Conservation (phyloP, 2,797 vertebrate species). For the Melanitta fusca region DNA sequence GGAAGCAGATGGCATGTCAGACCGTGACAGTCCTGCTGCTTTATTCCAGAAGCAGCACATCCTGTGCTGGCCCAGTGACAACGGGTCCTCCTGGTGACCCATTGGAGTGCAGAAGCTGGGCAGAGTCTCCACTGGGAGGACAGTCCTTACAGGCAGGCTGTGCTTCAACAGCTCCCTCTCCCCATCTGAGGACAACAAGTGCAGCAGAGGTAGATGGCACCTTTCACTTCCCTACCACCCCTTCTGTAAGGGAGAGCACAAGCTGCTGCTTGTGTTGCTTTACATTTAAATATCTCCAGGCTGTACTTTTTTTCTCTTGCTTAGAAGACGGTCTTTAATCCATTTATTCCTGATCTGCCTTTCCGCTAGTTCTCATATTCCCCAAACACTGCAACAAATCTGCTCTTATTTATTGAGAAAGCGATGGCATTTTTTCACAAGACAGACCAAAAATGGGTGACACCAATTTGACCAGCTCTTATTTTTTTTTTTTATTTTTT, state of each 20-base stretch:
- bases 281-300: neutral
- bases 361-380: neutral
- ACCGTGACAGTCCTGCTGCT: neutral
- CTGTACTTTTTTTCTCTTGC: neutral
- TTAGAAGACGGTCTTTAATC: constrained; percentile 21
- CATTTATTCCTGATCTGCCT: constrained; percentile 16
- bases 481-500: neutral
- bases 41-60: neutral
- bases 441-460: neutral
- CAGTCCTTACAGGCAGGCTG: neutral
- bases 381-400: neutral
- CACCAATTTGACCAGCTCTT: neutral
- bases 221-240: neutral
- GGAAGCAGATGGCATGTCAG: neutral
- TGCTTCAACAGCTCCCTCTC: neutral
- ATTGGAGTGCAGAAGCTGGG: neutral
- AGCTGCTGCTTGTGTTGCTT: neutral
- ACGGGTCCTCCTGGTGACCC: fast-evolving
- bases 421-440: neutral
- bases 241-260: neutral
- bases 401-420: neutral
- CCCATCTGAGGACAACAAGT: neutral
- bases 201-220: neutral
- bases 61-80: neutral
- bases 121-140: neutral